Percentiles rank a stretch among this genome's conserved stretches.
phyloP scores from a whole-genome alignment of 2,888 invertebrate species.

The Onthophagus sagittarius region DNA sequence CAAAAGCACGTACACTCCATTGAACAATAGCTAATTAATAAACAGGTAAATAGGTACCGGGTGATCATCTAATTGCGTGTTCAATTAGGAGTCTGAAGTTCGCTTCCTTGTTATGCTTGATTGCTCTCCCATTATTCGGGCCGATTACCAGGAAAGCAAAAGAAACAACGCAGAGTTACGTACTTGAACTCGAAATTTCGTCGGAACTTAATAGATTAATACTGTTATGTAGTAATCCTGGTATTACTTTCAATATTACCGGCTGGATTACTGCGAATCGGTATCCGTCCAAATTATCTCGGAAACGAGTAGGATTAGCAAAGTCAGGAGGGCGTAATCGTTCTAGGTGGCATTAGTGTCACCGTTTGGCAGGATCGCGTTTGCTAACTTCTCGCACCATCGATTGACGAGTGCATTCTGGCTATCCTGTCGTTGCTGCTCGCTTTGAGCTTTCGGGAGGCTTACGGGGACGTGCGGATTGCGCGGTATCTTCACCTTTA shows the following conservation, averaged over 20 bases:
- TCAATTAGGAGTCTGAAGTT: not conserved
- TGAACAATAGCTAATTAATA: not conserved
- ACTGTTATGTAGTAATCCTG: not conserved
- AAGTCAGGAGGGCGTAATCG: not conserved
- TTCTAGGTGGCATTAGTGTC: not conserved
- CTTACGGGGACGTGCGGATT: not conserved
- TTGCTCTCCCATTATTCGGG: not conserved
- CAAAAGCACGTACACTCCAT: not conserved
- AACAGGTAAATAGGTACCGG: not conserved
- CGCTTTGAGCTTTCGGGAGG: not conserved
- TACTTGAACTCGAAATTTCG: not conserved
- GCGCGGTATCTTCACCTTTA: not conserved
- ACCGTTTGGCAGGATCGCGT: not conserved
- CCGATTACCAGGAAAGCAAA: not conserved
- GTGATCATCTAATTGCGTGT: not conserved
- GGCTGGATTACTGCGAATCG: not conserved
- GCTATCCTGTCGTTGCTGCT: not conserved
- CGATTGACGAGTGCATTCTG: not conserved
- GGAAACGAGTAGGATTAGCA: not conserved
- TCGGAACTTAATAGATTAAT: not conserved
- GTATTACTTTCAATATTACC: not conserved
- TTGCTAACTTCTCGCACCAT: not conserved
- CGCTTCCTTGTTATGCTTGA: not conserved
- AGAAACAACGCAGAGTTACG: not conserved
- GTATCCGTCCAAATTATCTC: not conserved